A percentile compares a stretch with the other conserved stretches of the same genome.
phyloP scores from a whole-genome alignment of 2,797 vertebrate species.

The Enteromius trimaculatus region DNA sequence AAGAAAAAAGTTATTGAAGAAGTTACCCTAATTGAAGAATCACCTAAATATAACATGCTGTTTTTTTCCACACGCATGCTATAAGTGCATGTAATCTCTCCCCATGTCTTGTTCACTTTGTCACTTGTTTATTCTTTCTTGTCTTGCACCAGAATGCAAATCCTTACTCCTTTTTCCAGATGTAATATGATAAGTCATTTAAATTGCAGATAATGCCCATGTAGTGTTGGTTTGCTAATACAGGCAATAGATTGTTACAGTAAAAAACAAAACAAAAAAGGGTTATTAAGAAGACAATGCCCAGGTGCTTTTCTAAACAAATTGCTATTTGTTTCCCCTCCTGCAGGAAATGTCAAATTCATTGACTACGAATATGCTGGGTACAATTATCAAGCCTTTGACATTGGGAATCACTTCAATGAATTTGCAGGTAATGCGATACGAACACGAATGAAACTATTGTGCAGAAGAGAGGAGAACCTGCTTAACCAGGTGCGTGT shows the following conservation, averaged over 20 bases:
- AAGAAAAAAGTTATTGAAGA: background rate
- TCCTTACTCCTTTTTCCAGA: constrained; percentile 71
- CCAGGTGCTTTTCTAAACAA: constrained; percentile 48
- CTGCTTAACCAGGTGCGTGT: background rate
- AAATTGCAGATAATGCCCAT: constrained; percentile 64
- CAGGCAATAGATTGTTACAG: constrained; percentile 69
- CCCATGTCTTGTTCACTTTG: constrained; percentile 15
- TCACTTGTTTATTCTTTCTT: constrained; percentile 28
- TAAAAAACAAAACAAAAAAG: constrained; percentile 39
- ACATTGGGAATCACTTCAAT: constrained; percentile 99
- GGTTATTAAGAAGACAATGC: constrained; percentile 47
- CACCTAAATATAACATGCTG: constrained; percentile 32
- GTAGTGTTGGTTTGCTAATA: constrained; percentile 70
- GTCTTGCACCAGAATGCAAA: constrained; percentile 78
- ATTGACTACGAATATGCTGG: constrained; percentile 99
- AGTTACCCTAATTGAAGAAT: background rate
- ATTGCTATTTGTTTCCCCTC: constrained; percentile 75
- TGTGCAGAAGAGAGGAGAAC: background rate
- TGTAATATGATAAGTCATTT: constrained; percentile 56
- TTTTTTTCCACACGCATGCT: constrained; percentile 37
- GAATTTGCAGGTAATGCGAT: constrained; percentile 92
- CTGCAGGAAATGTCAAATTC: constrained; percentile 93
- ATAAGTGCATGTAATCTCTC: constrained; percentile 12
- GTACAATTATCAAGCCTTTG: constrained; percentile 99
- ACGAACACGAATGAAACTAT: background rate